Evolutionary conservation across 2,797 vertebrate species (phyloP).

Genomic region (Catamblyrhynchus diadema): DNA sequence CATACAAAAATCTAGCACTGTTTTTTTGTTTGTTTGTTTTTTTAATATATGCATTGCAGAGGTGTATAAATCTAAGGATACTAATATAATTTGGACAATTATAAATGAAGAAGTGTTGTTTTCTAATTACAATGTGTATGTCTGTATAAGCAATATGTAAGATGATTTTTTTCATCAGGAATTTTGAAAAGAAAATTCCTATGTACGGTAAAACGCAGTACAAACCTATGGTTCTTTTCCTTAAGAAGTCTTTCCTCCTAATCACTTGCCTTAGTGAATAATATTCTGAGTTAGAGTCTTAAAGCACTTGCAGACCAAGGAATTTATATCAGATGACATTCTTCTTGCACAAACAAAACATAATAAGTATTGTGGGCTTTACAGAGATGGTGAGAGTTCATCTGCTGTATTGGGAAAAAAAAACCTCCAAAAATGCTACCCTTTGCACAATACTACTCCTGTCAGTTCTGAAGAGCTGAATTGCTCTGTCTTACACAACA

Average conservation of each 20-base stretch:
- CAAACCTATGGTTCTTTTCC: background rate
- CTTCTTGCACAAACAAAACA: background rate
- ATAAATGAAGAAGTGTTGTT: background rate
- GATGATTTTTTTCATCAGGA: background rate
- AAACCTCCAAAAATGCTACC: background rate
- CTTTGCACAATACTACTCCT: background rate
- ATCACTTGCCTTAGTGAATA: background rate
- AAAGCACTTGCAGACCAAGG: background rate
- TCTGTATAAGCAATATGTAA: background rate
- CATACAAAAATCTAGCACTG: background rate
- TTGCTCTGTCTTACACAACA: slow-evolving; percentile 14
- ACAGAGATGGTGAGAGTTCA: background rate
- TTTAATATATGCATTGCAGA: background rate
- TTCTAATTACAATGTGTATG: background rate
- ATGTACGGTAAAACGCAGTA: background rate
- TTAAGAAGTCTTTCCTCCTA: background rate
- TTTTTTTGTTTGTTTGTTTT: background rate
- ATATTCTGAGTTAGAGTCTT: background rate
- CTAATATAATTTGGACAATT: background rate
- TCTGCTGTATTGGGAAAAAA: background rate
- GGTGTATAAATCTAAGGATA: background rate
- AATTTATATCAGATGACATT: background rate
- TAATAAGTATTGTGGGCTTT: slow-evolving; percentile 20
- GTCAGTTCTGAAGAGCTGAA: slow-evolving; percentile 5
- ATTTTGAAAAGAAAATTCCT: background rate